Evolutionary conservation across 2,797 vertebrate species (phyloP).

Genomic region (Ctenopoma kingsleyae): DNA sequence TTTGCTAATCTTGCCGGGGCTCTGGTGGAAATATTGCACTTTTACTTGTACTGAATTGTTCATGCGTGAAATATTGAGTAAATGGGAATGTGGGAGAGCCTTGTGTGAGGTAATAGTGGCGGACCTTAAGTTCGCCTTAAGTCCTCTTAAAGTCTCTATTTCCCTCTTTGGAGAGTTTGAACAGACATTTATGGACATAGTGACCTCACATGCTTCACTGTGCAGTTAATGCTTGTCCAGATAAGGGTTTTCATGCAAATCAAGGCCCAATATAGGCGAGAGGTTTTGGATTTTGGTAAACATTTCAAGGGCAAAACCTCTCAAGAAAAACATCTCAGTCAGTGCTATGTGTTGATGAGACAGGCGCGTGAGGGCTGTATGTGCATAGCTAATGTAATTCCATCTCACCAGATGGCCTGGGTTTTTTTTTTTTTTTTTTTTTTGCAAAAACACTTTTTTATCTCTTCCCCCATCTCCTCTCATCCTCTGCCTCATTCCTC

Average conservation of each 20-base stretch:
- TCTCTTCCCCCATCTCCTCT: conserved; percentile 21
- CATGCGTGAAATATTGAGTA: conserved; percentile 75
- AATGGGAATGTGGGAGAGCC: conserved; percentile 75
- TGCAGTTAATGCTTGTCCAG: conserved; percentile 16
- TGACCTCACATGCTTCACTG: conserved; percentile 29
- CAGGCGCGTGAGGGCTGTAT: conserved; percentile 61
- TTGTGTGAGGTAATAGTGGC: conserved; percentile 73
- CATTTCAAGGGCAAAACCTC: conserved; percentile 46
- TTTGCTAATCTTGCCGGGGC: conserved; percentile 55
- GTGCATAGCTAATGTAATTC: conserved; percentile 80
- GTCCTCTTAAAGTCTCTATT: conserved; percentile 46
- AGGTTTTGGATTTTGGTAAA: conserved; percentile 18
- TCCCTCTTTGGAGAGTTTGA: conserved; percentile 37
- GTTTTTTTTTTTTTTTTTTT: conserved; percentile 44
- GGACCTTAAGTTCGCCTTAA: conserved; percentile 46
- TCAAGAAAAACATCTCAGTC: conserved; percentile 40
- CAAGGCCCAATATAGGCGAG: neutral
- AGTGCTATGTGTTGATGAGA: conserved; percentile 63
- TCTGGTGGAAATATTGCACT: conserved; percentile 76
- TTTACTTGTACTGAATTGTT: conserved; percentile 78
- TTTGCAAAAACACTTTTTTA: conserved; percentile 54
- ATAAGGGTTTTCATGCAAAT: conserved; percentile 35
- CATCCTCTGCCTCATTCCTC: conserved; percentile 31
- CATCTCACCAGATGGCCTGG: conserved; percentile 79
- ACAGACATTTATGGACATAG: conserved; percentile 22